These are phyloP conservation scores for Electrophaes corylata DNA, from an alignment of 2,888 invertebrate genomes.

Conservation along the genomic window DNA sequence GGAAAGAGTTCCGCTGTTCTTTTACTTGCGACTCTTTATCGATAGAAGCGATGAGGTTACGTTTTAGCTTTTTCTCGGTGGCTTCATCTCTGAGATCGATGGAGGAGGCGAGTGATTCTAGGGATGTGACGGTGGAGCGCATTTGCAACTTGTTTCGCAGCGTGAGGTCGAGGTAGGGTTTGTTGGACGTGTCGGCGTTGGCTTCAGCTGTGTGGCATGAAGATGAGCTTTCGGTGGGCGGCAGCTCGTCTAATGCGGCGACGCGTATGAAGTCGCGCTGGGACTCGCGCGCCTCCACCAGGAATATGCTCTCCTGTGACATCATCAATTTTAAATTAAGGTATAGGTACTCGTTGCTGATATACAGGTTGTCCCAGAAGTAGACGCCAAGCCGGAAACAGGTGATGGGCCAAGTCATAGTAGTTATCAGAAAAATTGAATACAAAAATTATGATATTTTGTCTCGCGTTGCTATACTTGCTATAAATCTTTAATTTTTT, in stretches of 20 bases:
- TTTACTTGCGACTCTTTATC: conserved; percentile 71
- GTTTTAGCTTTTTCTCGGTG: conserved; percentile 55
- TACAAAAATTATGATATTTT: too few relatives aligned
- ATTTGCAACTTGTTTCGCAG: conserved; percentile 53
- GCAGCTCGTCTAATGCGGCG: conserved; percentile 56
- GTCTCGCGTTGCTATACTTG: too few relatives aligned
- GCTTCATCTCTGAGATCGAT: conserved; percentile 58
- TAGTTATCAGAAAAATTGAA: neutral
- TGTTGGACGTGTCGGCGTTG: conserved; percentile 26
- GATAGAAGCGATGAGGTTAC: conserved; percentile 55
- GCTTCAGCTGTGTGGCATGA: conserved; percentile 21
- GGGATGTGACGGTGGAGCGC: conserved; percentile 82
- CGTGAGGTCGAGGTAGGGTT: conserved; percentile 60
- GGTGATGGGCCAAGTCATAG: too few relatives aligned
- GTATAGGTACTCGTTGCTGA: too few relatives aligned
- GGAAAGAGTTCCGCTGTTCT: conserved; percentile 60
- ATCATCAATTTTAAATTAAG: neutral
- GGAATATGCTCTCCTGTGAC: conserved; percentile 90
- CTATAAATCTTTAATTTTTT: too few relatives aligned
- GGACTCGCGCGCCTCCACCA: conserved; percentile 90
- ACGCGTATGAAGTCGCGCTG: conserved; percentile 85
- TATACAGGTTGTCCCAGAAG: too few relatives aligned
- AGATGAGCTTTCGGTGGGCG: conserved; percentile 41
- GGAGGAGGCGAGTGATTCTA: conserved; percentile 80
- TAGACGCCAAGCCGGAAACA: too few relatives aligned